Base-by-base conservation (phyloP, 53 echinoderm and acorn worm genomes). In the Glandiceps talaboti region DNA sequence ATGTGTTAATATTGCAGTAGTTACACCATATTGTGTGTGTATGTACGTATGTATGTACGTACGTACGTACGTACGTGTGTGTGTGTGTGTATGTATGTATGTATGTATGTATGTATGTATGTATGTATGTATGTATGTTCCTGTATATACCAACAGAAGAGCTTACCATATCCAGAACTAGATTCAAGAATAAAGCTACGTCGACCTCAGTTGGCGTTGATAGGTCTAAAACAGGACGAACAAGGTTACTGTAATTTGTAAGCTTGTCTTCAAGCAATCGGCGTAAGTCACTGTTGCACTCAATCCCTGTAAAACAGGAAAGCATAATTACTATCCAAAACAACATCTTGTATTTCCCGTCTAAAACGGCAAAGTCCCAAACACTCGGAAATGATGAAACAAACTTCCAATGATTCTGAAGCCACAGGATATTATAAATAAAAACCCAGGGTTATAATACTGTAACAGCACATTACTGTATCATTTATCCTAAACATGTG, bases 91-190 rank as follows among this genome's bases (percentile, higher is more conserved):
- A 45, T 45, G 64, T 45, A 45, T 45, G 64, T 45, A 45, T 45
- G 64, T 45, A 45, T 45, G 64, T 45, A 45, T 45, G 64, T 45
- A 45, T 45, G 64, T 45, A 45, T 45, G 64, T 45, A 45, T 45
- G 64, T 45, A 45, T 45, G 64, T 45, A 45, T 45, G 64, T 45
- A 45, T 45, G 64, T 45, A 45, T 45, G 64, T 45, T 20, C 20
- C 6, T 20, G 6, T 45, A 20, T 20, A 45, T 45, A 20, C 64
- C 6, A 12, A 20, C 64, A 45, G 6, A n/a, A 12, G 83, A 29
- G 82, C 89, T 89, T 84, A 97, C 97, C 97, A 97, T 97, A 81
- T 97, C 97, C 31, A 97, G 81, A 14, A 97, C 93, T 31, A 90
- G 87, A 27, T 86, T 82, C 33, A 91, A 91, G 88, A 93, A 97